These are phyloP conservation scores for Nesoenas mayeri DNA, from an alignment of 2,113 vertebrate genomes.

Conservation along the genomic window DNA sequence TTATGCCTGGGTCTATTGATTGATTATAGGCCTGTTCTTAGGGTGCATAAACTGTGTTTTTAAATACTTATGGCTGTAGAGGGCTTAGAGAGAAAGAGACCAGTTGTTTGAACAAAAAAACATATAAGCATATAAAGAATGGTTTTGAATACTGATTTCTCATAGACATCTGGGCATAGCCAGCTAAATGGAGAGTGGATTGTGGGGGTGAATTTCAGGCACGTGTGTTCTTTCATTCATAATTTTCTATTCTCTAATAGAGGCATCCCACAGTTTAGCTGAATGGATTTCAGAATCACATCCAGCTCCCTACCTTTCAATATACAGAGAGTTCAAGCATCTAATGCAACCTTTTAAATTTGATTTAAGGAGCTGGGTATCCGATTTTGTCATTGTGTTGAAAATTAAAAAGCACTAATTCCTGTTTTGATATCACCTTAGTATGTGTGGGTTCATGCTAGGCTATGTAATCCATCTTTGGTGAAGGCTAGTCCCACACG, in stretches of 20 bases:
- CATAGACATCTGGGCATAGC: neutral
- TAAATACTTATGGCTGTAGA: neutral
- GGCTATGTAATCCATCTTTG: neutral
- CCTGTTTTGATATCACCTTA: neutral
- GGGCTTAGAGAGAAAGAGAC: neutral
- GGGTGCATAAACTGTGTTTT: neutral
- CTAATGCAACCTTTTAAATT: neutral
- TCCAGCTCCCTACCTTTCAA: neutral
- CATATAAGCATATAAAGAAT: neutral
- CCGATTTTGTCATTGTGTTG: neutral
- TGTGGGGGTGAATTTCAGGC: neutral
- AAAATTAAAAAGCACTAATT: neutral
- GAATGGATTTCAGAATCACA: neutral
- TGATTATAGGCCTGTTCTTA: neutral
- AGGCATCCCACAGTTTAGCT: neutral
- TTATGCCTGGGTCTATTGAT: neutral
- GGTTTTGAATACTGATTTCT: neutral
- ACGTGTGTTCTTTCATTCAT: neutral
- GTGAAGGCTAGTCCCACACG: neutral
- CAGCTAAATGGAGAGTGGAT: neutral
- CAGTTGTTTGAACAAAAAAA: neutral
- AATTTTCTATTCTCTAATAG: neutral
- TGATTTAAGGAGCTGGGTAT: neutral
- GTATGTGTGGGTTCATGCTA: accelerated
- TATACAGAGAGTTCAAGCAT: neutral